phyloP scores from a whole-genome alignment of 2,113 vertebrate genomes.

The Todiramphus chloris region DNA sequence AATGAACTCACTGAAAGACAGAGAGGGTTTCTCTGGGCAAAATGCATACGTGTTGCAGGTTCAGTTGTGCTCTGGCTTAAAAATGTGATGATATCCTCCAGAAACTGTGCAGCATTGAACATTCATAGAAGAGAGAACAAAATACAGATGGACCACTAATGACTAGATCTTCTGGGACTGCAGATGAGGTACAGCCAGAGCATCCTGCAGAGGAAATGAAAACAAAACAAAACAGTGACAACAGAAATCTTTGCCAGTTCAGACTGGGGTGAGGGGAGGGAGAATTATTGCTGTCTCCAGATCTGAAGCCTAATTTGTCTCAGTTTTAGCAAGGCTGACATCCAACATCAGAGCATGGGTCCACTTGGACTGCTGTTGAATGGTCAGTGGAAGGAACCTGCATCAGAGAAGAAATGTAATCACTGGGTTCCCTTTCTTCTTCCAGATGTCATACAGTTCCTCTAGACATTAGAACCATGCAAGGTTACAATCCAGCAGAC shows the following conservation, averaged over 20 bases:
- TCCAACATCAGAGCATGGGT: neutral
- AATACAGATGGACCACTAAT: neutral
- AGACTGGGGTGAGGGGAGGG: fast-evolving
- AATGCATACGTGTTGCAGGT: neutral
- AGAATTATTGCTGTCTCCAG: neutral
- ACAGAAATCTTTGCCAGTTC: neutral
- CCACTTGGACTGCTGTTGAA: neutral
- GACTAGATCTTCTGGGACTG: neutral
- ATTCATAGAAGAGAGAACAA: neutral
- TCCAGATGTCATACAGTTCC: neutral
- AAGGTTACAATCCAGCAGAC: neutral
- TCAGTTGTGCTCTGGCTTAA: neutral
- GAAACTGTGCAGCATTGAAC: fast-evolving
- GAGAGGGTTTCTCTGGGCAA: neutral
- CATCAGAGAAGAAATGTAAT: neutral
- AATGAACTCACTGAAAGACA: neutral
- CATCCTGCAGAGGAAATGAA: neutral
- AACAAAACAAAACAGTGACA: neutral
- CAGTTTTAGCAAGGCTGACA: neutral
- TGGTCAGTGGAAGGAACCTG: neutral
- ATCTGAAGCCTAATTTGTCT: neutral
- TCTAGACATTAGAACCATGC: neutral
- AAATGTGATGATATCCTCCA: neutral
- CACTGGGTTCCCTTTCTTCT: neutral
- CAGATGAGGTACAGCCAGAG: neutral